These are phyloP conservation scores for Rhingia campestris DNA, from an alignment of 2,888 invertebrate species.

Conservation along the genomic window DNA sequence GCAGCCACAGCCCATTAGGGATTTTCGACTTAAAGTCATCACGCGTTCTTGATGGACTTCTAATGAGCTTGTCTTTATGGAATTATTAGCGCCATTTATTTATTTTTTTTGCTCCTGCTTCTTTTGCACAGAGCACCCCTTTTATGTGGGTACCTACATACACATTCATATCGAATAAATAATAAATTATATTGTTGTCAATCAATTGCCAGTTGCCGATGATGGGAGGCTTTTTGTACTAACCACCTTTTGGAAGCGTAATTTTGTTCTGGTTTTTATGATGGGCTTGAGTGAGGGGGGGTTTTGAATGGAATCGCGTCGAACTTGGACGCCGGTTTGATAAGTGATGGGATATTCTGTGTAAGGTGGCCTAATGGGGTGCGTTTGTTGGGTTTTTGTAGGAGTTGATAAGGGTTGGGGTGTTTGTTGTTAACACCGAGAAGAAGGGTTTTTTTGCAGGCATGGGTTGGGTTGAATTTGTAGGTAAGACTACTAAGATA, in stretches of 20 bases:
- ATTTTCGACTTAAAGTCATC: slow-evolving; percentile 72
- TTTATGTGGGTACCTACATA: slow-evolving; percentile 10
- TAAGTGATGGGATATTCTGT: slow-evolving; percentile 9
- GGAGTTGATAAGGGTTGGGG: no score
- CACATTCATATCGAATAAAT: slow-evolving; percentile 61
- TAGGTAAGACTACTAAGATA: no score
- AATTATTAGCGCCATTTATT: slow-evolving; percentile 76
- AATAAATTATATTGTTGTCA: slow-evolving; percentile 74
- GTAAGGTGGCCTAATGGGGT: no score
- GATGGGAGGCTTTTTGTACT: slow-evolving; percentile 45
- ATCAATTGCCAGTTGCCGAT: slow-evolving; percentile 56
- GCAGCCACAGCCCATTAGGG: slow-evolving; percentile 70
- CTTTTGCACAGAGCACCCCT: slow-evolving; percentile 23
- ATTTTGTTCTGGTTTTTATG: slow-evolving; percentile 35
- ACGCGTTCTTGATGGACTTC: slow-evolving; percentile 76
- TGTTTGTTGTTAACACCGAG: no score
- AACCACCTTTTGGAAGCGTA: slow-evolving; percentile 11
- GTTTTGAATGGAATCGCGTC: not conserved
- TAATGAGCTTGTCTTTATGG: slow-evolving; percentile 76
- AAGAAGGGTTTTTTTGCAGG: no score
- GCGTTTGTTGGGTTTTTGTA: no score
- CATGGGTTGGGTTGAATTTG: no score
- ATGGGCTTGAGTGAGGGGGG: not conserved
- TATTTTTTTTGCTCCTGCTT: slow-evolving; percentile 47
- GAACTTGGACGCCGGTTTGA: not conserved